phyloP scores from a whole-genome alignment of 2,797 vertebrate genomes.

The Gouania willdenowi region DNA sequence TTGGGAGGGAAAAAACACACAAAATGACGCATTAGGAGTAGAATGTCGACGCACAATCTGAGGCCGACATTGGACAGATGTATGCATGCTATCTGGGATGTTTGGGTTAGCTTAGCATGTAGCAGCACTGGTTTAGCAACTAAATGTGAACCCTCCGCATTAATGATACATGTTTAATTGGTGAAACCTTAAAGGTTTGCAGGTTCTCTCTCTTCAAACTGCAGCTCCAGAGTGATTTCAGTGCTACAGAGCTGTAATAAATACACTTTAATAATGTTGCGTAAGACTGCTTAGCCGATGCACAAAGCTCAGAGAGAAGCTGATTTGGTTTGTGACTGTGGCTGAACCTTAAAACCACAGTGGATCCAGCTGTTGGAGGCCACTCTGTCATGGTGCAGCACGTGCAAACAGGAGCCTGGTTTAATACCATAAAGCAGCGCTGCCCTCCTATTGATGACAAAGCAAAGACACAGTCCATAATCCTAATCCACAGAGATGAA shows the following conservation, averaged over 20 bases:
- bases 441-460: slow-evolving; percentile 41
- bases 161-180: no score
- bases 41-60: no score
- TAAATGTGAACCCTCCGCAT: no score
- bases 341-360: slow-evolving; percentile 24
- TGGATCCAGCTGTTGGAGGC: no score
- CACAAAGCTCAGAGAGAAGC: slow-evolving; percentile 54
- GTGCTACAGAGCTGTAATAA: slow-evolving; percentile 57
- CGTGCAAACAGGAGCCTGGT: slow-evolving; percentile 20
- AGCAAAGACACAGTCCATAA: slow-evolving; percentile 51
- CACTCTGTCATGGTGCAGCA: slow-evolving; percentile 31
- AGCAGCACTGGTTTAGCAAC: no score
- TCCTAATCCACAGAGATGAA: slow-evolving; percentile 66
- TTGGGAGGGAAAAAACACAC: no score
- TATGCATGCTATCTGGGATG: no score
- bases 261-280: slow-evolving; percentile 62
- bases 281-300: slow-evolving; percentile 47
- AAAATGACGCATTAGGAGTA: no score
- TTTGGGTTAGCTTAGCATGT: no score
- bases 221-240: slow-evolving; percentile 41
- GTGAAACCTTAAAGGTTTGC: no score
- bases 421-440: neutral
- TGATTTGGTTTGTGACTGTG: slow-evolving; percentile 19
- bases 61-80: no score
- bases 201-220: no score